Evolutionary conservation across 2,113 vertebrate genomes (phyloP).

Genomic region (Daphoenositta chrysoptera): DNA sequence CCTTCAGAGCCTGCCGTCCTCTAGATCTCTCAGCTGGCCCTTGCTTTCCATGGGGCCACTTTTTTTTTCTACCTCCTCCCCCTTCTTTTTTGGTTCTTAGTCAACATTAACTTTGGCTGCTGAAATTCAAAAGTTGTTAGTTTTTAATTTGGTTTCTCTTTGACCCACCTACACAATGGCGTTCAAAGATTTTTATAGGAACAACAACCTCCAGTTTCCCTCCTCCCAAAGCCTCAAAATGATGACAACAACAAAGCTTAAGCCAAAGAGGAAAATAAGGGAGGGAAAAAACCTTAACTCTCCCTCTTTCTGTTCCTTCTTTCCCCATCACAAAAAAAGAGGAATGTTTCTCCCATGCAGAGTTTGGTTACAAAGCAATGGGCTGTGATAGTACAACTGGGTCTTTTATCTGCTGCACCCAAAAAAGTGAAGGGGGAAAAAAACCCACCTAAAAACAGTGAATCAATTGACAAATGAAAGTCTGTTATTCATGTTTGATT

Average conservation of each 20-base stretch:
- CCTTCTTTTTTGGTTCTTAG: constrained; percentile 54
- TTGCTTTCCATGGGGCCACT: constrained; percentile 54
- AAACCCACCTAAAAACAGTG: neutral
- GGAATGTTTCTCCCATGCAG: neutral
- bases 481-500: constrained; percentile 21
- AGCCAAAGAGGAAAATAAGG: neutral
- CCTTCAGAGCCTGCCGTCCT: constrained; percentile 63
- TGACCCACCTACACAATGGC: constrained; percentile 64
- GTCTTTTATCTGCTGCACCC: constrained; percentile 28
- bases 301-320: neutral
- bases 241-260: neutral
- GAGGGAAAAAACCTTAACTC: neutral
- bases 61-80: neutral
- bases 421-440: neutral
- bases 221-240: neutral
- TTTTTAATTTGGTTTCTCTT: constrained; percentile 72
- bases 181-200: constrained; percentile 38
- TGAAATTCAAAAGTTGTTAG: constrained; percentile 73
- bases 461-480: constrained; percentile 24
- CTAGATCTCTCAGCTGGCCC: constrained; percentile 73
- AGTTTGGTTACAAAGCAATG: constrained; percentile 31
- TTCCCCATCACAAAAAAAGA: neutral
- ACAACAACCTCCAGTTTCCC: neutral
- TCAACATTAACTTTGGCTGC: constrained; percentile 71
- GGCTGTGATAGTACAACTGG: neutral